A percentile compares a stretch with the other conserved stretches of the same genome.
These are phyloP conservation scores for Nannobrachium achirus DNA, from an alignment of 2,113 vertebrate species.

Conservation along the genomic window DNA sequence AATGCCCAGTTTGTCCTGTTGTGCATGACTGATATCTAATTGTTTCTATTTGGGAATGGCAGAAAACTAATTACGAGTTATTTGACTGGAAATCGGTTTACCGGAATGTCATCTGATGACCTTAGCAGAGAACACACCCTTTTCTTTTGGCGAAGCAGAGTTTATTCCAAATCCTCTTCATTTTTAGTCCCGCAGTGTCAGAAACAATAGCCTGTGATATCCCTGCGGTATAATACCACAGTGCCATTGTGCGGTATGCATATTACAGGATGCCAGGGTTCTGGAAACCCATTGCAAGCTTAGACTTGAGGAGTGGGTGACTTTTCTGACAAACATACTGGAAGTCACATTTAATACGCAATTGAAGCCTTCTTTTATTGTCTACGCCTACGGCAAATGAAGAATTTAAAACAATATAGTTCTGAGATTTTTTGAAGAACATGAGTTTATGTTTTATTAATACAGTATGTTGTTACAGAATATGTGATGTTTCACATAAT, in stretches of 20 bases:
- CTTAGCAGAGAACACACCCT: constrained; percentile 22
- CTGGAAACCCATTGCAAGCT: no score
- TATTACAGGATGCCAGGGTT: neutral
- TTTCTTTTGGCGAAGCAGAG: constrained; percentile 47
- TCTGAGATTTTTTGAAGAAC: no score
- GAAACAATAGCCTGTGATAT: constrained; percentile 63
- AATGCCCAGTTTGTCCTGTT: constrained; percentile 71
- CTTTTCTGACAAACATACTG: neutral
- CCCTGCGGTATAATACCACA: constrained; percentile 45
- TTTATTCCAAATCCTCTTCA: constrained; percentile 60
- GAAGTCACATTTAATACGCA: neutral
- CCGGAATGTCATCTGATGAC: constrained; percentile 67
- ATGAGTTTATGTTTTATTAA: no score
- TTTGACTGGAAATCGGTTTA: constrained; percentile 75
- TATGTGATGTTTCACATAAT: no score
- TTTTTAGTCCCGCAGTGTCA: constrained; percentile 19
- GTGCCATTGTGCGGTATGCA: neutral
- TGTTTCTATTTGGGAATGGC: constrained; percentile 80
- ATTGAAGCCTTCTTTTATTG: no score
- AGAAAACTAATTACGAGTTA: constrained; percentile 86
- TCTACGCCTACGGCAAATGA: no score
- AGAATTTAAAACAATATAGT: no score
- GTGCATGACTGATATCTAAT: constrained; percentile 82
- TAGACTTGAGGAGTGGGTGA: neutral
- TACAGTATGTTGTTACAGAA: no score